phyloP scores from a whole-genome alignment of 2,113 vertebrate genomes.

The Grammomys surdaster region DNA sequence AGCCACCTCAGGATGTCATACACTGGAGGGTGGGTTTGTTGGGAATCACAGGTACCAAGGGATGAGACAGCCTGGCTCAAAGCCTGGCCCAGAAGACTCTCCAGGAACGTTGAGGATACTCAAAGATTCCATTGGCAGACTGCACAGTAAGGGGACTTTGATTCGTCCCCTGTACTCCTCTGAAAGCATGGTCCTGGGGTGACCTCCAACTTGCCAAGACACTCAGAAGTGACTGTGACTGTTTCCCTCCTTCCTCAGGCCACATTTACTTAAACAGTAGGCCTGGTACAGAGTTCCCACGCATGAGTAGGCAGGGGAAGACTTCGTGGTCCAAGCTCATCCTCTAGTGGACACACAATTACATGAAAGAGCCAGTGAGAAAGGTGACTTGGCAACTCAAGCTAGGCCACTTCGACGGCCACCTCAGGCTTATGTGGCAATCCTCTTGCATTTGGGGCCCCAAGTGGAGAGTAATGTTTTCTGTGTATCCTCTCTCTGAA shows the following conservation, averaged over 20 bases:
- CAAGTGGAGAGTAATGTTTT: background rate
- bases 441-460: background rate
- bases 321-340: constrained; percentile 72
- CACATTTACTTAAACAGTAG: background rate
- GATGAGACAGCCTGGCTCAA: background rate
- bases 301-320: background rate
- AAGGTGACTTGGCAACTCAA: background rate
- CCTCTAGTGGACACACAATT: constrained; percentile 74
- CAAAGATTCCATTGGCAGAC: background rate
- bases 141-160: background rate
- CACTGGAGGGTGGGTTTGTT: background rate
- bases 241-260: background rate
- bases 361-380: constrained; percentile 62
- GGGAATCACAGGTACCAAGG: background rate
- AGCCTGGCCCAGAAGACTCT: background rate
- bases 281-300: constrained; percentile 18
- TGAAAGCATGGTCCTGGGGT: background rate
- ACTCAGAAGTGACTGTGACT: background rate
- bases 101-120: background rate
- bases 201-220: background rate
- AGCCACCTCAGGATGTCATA: background rate
- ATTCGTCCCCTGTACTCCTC: background rate
- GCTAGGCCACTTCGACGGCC: background rate
- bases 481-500: background rate
- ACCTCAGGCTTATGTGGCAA: background rate